phyloP scores from a whole-genome alignment of 2,888 invertebrate species.

The Ennomos fuscantarius region DNA sequence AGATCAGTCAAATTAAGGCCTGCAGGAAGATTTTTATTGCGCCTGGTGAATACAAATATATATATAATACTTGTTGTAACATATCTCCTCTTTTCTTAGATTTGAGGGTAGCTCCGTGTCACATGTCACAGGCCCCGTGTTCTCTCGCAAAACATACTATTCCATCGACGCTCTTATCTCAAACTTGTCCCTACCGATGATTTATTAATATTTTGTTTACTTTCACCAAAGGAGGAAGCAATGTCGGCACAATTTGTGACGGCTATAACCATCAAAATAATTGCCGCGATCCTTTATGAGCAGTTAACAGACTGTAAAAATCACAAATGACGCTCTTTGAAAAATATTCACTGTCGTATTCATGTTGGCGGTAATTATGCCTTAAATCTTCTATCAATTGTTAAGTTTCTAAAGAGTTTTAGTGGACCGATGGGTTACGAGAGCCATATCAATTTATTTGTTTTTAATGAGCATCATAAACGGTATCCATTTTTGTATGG shows the following conservation, averaged over 20 bases:
- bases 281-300: slow-evolving; percentile 42
- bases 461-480: slow-evolving; percentile 43
- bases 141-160: slow-evolving; percentile 62
- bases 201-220: slow-evolving; percentile 69
- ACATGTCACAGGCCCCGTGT: slow-evolving; percentile 62
- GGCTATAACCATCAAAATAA: slow-evolving; percentile 61
- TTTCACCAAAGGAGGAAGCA: slow-evolving; percentile 68
- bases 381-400: slow-evolving; percentile 14
- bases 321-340: slow-evolving; percentile 36
- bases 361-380: slow-evolving; percentile 9
- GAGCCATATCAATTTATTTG: slow-evolving; percentile 28
- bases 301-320: slow-evolving; percentile 43
- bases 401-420: slow-evolving; percentile 15
- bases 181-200: slow-evolving; percentile 70
- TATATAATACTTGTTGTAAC: background rate
- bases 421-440: slow-evolving; percentile 11
- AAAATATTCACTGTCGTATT: slow-evolving; percentile 35
- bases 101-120: slow-evolving; percentile 46
- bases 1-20: no score
- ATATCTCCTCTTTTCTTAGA: slow-evolving; percentile 13
- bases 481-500: slow-evolving; percentile 50
- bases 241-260: slow-evolving; percentile 66
- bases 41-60: no score
- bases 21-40: no score
- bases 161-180: slow-evolving; percentile 71